Evolutionary conservation across 1,140 invertebrate genomes (phyloP).

Genomic region (Camponotus pennsylvanicus): DNA sequence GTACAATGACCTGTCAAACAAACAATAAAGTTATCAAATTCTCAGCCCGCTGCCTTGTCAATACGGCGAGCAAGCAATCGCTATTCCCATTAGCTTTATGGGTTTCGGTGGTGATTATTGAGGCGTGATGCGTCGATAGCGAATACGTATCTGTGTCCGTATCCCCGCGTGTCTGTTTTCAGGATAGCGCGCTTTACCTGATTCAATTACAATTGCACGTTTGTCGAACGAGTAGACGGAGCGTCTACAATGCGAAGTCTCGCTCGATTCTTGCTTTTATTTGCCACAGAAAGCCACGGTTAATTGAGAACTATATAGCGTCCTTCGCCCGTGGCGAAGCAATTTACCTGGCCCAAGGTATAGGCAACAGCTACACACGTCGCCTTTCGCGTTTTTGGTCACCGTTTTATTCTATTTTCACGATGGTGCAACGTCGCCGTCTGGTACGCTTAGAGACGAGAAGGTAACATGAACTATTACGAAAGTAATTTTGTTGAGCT

Average conservation of each 20-base stretch:
- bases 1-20: not conserved
- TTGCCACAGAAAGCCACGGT: conserved; percentile 5
- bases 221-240: conserved; percentile 13
- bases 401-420: conserved; percentile 21
- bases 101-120: conserved; percentile 41
- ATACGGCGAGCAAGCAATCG: conserved; percentile 28
- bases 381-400: not conserved
- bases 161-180: conserved; percentile 25
- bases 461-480: conserved; percentile 53
- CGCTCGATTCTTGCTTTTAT: conserved; percentile 47
- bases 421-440: not conserved
- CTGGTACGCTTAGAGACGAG: conserved; percentile 2
- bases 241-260: conserved; percentile 22
- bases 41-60: conserved; percentile 21
- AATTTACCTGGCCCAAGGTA: conserved; percentile 42
- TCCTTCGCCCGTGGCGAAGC: conserved; percentile 15
- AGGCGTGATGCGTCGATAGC: conserved; percentile 51
- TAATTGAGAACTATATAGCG: conserved; percentile 68
- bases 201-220: conserved; percentile 45
- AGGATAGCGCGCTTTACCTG: conserved; percentile 11
- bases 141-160: conserved; percentile 17
- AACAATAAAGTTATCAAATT: conserved; percentile 31
- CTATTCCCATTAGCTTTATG: conserved; percentile 28
- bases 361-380: not conserved
- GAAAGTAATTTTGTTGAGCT: conserved; percentile 62